Evolutionary conservation across 2,113 vertebrate species (phyloP).

Genomic region (Aramus guarauna): DNA sequence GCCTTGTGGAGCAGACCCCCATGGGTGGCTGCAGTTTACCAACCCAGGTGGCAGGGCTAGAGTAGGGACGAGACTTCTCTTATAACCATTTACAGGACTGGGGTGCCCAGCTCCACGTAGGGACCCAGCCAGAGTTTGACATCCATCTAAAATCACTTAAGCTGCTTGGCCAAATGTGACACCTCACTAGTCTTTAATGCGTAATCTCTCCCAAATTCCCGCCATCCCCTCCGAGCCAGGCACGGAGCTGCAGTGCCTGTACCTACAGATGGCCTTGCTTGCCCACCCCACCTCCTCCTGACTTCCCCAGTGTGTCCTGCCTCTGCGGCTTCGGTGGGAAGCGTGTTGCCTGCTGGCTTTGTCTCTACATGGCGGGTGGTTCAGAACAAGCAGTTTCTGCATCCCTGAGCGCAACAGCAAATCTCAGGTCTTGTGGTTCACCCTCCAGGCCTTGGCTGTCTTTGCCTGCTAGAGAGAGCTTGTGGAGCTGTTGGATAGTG

Average conservation of each 20-base stretch:
- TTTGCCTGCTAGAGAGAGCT: neutral
- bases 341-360: neutral
- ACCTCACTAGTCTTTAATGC: neutral
- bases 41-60: neutral
- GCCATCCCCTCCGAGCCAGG: accelerated
- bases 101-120: neutral
- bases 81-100: neutral
- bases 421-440: neutral
- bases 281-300: neutral
- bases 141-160: neutral
- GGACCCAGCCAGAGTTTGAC: neutral
- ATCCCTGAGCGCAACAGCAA: neutral
- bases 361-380: accelerated
- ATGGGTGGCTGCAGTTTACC: neutral
- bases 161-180: neutral
- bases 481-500: accelerated
- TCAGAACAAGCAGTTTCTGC: neutral
- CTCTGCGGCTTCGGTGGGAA: neutral
- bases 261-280: neutral
- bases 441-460: neutral
- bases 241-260: accelerated
- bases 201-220: neutral
- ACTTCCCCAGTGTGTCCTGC: accelerated
- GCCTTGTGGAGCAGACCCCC: neutral
- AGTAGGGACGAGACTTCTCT: neutral